A percentile compares a stretch with the other conserved stretches of the same genome.
phyloP scores from a whole-genome alignment of 2,797 vertebrate genomes.

The Odontamblyopus rebecca region DNA sequence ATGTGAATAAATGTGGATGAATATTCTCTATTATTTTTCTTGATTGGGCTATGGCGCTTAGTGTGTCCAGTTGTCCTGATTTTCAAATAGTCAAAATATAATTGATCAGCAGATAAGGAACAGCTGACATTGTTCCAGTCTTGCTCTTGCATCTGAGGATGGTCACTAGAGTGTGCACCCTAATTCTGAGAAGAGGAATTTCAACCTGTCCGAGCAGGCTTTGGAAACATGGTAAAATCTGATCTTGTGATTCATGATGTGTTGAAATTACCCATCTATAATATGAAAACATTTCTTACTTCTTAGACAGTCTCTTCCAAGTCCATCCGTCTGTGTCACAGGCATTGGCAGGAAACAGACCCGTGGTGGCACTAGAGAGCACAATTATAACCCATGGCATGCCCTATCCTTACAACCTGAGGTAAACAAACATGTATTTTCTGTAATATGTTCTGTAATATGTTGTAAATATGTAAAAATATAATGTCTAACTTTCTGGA shows the following conservation, averaged over 20 bases:
- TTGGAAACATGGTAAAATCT: constrained; percentile 62
- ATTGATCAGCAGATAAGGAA: constrained; percentile 6
- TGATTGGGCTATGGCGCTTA: neutral
- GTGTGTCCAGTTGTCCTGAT: neutral
- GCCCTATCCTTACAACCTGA: constrained; percentile 89
- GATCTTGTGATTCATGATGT: neutral
- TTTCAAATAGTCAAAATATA: neutral
- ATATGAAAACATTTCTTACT: constrained; percentile 6
- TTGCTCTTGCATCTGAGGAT: constrained; percentile 47
- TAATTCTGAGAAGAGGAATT: constrained; percentile 57
- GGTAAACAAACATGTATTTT: constrained; percentile 61
- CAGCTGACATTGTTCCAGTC: constrained; percentile 21
- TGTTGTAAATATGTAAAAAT: too few species aligned
- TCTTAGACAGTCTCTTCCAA: constrained; percentile 76
- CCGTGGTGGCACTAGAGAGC: constrained; percentile 89
- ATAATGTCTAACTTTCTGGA: too few species aligned
- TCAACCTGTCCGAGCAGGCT: constrained; percentile 51
- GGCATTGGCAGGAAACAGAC: constrained; percentile 78
- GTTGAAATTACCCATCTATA: neutral
- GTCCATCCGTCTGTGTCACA: constrained; percentile 81
- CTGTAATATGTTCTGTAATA: neutral
- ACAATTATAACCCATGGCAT: constrained; percentile 93
- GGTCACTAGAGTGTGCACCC: constrained; percentile 52
- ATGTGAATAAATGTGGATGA: too few species aligned
- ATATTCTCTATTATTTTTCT: too few species aligned